A percentile compares a stretch with the other conserved stretches of the same genome.
These are phyloP conservation scores for Casuarius casuarius DNA, from an alignment of 2,113 vertebrate species.

Conservation along the genomic window DNA sequence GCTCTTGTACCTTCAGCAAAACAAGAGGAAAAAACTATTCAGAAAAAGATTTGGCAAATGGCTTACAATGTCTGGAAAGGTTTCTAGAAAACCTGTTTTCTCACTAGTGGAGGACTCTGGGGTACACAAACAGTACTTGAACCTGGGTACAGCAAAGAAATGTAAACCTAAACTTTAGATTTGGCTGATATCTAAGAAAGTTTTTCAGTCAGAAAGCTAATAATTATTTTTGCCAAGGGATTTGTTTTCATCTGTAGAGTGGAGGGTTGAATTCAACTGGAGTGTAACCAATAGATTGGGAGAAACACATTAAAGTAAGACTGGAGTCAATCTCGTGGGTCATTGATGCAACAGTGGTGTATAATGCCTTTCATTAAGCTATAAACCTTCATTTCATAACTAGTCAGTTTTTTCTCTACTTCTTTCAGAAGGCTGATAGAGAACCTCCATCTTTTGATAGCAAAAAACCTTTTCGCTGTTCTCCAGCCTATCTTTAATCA, in stretches of 20 bases:
- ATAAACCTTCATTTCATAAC: not conserved
- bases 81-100: not conserved
- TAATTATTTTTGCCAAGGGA: not conserved
- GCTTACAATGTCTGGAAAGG: not conserved
- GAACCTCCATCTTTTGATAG: not conserved
- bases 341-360: not conserved
- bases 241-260: not conserved
- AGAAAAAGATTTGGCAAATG: not conserved
- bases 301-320: not conserved
- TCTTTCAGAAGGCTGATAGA: not conserved
- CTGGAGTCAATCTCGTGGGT: accelerated
- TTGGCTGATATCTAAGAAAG: not conserved
- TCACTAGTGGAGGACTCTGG: not conserved
- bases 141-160: not conserved
- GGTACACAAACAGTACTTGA: not conserved
- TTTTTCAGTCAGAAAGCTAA: not conserved
- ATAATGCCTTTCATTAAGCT: not conserved
- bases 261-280: not conserved
- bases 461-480: not conserved
- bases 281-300: not conserved
- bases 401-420: not conserved
- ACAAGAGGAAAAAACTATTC: not conserved
- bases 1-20: not conserved
- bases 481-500: not conserved
- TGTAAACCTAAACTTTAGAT: not conserved